Percentiles rank a stretch among this genome's conserved stretches.
Evolutionary conservation across 2,797 vertebrate genomes (phyloP).

Genomic region (Scolopax rusticola): DNA sequence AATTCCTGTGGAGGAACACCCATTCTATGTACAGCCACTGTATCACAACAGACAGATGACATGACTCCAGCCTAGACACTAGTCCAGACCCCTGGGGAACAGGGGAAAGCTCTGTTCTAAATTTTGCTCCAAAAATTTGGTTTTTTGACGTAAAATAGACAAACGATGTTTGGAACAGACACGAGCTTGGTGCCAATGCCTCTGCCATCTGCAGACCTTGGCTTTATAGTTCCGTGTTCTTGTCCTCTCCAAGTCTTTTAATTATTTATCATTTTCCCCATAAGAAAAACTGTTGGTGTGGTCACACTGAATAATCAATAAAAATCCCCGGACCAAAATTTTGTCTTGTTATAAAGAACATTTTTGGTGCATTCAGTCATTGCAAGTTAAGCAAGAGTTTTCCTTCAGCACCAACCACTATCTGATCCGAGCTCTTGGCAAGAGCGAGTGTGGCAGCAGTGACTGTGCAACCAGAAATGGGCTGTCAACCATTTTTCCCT

Average conservation of each 20-base stretch:
- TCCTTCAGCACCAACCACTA: background rate
- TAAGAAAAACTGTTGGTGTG: background rate
- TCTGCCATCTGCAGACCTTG: background rate
- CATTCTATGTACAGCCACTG: background rate
- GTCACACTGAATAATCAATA: background rate
- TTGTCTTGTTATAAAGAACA: background rate
- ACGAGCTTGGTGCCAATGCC: background rate
- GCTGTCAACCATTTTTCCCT: background rate
- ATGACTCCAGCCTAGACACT: background rate
- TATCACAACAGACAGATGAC: background rate
- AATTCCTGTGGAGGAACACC: background rate
- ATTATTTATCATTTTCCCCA: accelerated
- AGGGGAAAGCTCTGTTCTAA: background rate
- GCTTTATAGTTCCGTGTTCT: background rate
- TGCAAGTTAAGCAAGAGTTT: background rate
- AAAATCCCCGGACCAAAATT: background rate
- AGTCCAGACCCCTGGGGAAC: background rate
- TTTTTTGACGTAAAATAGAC: background rate
- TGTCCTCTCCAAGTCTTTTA: background rate
- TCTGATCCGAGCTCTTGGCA: background rate
- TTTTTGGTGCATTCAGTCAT: background rate
- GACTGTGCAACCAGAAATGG: background rate
- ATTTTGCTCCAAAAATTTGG: background rate
- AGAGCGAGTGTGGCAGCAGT: background rate
- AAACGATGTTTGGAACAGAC: background rate